Evolutionary conservation across 2,888 invertebrate species (phyloP).

Genomic region (Hypena proboscidalis): DNA sequence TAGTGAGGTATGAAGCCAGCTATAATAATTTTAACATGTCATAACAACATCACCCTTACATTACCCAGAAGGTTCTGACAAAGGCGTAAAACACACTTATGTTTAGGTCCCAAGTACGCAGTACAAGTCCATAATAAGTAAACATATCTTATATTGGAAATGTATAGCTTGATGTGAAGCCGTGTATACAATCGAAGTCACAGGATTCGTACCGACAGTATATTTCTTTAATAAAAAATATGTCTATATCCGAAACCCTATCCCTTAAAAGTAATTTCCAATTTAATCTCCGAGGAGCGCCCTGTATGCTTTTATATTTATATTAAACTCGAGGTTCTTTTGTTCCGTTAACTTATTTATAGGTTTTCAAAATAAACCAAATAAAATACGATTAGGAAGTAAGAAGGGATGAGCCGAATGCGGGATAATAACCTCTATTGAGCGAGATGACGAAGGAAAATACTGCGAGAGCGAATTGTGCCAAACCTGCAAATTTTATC

Average conservation of each 20-base stretch:
- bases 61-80: no score
- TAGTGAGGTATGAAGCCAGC: no score
- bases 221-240: conserved; percentile 1
- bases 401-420: conserved; percentile 10
- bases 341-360: conserved; percentile 7
- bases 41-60: no score
- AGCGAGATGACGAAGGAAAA: conserved; percentile 22
- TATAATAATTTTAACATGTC: no score
- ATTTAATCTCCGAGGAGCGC: conserved; percentile 10
- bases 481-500: conserved; percentile 39
- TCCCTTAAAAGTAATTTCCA: conserved; percentile 28
- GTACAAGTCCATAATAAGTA: no score
- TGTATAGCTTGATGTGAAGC: no score
- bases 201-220: no score
- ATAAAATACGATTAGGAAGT: conserved; percentile 24
- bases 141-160: no score
- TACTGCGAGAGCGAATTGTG: conserved; percentile 33
- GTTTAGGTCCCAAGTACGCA: no score
- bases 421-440: conserved; percentile 23
- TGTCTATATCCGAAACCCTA: neutral
- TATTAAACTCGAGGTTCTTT: conserved; percentile 16
- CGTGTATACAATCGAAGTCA: no score
- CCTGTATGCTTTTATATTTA: conserved; percentile 4
- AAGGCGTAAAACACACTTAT: no score
- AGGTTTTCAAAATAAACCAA: conserved; percentile 21